Evolutionary conservation across 2,113 vertebrate genomes (phyloP).

Genomic region (Abramis brama): DNA sequence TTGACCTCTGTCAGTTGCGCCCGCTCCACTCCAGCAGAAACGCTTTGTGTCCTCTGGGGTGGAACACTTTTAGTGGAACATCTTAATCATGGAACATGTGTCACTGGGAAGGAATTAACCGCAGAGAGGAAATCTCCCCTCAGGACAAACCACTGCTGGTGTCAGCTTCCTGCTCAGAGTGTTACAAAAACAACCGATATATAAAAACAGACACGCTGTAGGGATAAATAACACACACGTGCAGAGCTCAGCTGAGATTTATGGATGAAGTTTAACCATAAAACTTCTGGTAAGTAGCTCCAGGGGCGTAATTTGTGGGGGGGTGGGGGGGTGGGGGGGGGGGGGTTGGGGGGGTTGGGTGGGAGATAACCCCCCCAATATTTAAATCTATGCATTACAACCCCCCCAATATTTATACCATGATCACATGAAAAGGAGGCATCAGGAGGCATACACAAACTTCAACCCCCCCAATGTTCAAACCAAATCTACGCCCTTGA

Average conservation of each 20-base stretch:
- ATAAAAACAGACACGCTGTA: constrained; percentile 56
- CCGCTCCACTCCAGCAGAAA: constrained; percentile 30
- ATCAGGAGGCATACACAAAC: too few relatives aligned
- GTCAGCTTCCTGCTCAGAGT: constrained; percentile 51
- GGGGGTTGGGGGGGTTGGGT: too few relatives aligned
- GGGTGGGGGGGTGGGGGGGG: too few relatives aligned
- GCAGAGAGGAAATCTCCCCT: constrained; percentile 57
- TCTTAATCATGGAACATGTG: constrained; percentile 50
- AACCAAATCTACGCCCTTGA: too few relatives aligned
- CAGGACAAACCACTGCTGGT: constrained; percentile 59
- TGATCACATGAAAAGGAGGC: too few relatives aligned
- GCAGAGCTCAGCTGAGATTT: constrained; percentile 57
- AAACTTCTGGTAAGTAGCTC: constrained; percentile 54
- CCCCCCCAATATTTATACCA: too few relatives aligned
- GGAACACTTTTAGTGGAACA: constrained; percentile 45
- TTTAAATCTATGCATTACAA: too few relatives aligned
- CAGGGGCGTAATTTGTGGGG: too few relatives aligned
- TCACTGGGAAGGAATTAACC: constrained; percentile 64
- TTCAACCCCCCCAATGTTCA: too few relatives aligned
- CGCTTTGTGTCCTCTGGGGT: constrained; percentile 33
- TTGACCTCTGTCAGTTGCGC: constrained; percentile 15
- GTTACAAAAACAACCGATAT: constrained; percentile 56
- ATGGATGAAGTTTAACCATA: constrained; percentile 65
- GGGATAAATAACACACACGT: constrained; percentile 67
- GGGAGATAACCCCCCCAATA: too few relatives aligned